Evolutionary conservation across 1,140 invertebrate species (phyloP), one percentile per base, ranked within the genome.

Genomic region (Maniola jurtina): DNA sequence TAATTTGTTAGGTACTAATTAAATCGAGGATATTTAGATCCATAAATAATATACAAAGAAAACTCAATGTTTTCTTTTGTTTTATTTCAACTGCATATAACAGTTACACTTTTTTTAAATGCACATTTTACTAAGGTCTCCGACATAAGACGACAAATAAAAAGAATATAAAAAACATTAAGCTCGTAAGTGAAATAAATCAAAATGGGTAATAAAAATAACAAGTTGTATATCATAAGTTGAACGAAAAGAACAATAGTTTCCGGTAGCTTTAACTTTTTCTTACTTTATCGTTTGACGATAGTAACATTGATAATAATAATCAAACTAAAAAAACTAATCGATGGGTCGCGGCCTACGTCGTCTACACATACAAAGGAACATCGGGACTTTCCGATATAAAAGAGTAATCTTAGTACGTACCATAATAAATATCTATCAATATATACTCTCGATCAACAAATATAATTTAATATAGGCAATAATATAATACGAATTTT

Each of bases 391-490:
- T 68, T 77, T 78, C 70, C 81, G 78, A 83, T 84, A 86, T 79
- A 86, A 84, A 86, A 84, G 81, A 84, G 84, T 83, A 82, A 86
- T 84, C 82, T 86, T 81, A 83, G 77, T 80, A 83, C 71, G 75
- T 82, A 84, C 76, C 79, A 74, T 86, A 85, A 86, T 86, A 86
- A 86, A 86, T 86, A 86, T 86, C 84, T 86, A 86, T 84, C 82
- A 84, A 86, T 86, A 86, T 86, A 86, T 86, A 86, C 79, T 88
- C 85, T 88, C 83, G 77, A 84, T 88, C 86, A 86, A 88, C 86
- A 88, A 86, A 88, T 86, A 86, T 86, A 86, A 86, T 86, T 86
- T 80, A 86, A 83, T 83, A 87, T 88, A 88, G 83, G 82, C 81
- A 84, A 84, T 83, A 88, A 80, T 87, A 84, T 83, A 80, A 85